These are phyloP conservation scores for Dione juno DNA, from an alignment of 2,888 invertebrate genomes.

Conservation along the genomic window DNA sequence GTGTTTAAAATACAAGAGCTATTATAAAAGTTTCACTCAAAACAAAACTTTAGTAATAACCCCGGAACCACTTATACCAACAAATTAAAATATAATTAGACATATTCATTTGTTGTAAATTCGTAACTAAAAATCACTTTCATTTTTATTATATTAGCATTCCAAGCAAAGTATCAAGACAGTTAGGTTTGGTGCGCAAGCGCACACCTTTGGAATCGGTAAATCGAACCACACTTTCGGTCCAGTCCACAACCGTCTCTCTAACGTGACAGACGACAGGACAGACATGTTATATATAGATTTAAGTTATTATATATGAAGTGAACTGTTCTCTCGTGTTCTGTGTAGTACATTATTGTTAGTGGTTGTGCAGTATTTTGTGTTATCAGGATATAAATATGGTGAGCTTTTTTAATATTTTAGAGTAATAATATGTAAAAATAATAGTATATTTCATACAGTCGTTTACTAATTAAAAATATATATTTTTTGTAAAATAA, in stretches of 20 bases:
- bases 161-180: constrained; percentile 74
- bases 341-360: constrained; percentile 52
- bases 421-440: neutral
- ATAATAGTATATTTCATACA: too few relatives aligned
- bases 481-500: neutral
- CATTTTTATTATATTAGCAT: constrained; percentile 74
- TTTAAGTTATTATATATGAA: constrained; percentile 39
- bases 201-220: constrained; percentile 72
- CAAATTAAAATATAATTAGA: constrained; percentile 1
- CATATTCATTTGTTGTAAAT: constrained; percentile 3
- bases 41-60: neutral
- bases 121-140: constrained; percentile 59
- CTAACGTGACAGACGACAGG: constrained; percentile 72
- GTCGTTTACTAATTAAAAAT: neutral
- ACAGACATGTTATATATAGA: constrained; percentile 60
- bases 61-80: neutral
- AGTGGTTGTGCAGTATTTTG: constrained; percentile 57
- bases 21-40: neutral
- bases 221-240: constrained; percentile 67
- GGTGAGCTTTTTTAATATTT: constrained; percentile 59
- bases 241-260: constrained; percentile 79
- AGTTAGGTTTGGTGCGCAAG: constrained; percentile 69
- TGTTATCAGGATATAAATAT: constrained; percentile 63
- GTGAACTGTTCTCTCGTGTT: constrained; percentile 50
- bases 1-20: neutral